Conservation (phyloP, 2,888 invertebrate species). For the Amphipoea oculea region DNA sequence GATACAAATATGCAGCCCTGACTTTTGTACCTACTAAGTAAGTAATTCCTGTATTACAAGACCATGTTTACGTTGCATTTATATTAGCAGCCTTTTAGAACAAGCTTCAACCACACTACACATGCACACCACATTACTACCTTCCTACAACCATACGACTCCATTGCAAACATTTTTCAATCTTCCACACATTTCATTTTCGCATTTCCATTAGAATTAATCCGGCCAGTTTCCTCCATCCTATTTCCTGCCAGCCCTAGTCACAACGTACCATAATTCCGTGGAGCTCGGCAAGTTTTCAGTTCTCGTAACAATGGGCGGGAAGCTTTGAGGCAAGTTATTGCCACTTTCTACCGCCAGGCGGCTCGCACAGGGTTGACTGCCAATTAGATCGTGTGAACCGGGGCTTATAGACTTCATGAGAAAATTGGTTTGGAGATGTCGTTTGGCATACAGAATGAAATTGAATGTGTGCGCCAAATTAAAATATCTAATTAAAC, state of each 20-base stretch:
- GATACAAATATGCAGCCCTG: not conserved
- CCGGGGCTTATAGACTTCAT: constrained; percentile 9
- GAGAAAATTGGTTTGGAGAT: not conserved
- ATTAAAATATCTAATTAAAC: not conserved
- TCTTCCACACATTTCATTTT: not conserved
- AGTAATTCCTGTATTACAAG: not conserved
- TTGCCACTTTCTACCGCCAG: constrained; percentile 18
- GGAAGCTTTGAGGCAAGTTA: constrained; percentile 31
- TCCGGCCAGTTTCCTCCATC: not conserved
- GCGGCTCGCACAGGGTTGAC: constrained; percentile 15
- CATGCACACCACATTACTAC: not conserved
- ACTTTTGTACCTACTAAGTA: not conserved
- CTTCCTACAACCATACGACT: not conserved
- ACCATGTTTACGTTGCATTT: not conserved
- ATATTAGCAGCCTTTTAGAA: not conserved
- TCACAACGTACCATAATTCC: constrained; percentile 6
- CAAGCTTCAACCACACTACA: not conserved
- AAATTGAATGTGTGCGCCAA: not conserved
- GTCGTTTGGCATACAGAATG: not conserved
- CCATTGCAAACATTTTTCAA: constrained; percentile 1
- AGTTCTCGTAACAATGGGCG: constrained; percentile 28
- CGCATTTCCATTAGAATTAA: constrained; percentile 1
- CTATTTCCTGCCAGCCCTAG: constrained; percentile 35
- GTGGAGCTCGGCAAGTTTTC: constrained; percentile 30
- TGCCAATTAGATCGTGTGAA: constrained; percentile 33